Evolutionary conservation across 2,888 invertebrate species (phyloP), one percentile per base, ranked within the genome.

Genomic region (Drosophila pseudotalamancana): DNA sequence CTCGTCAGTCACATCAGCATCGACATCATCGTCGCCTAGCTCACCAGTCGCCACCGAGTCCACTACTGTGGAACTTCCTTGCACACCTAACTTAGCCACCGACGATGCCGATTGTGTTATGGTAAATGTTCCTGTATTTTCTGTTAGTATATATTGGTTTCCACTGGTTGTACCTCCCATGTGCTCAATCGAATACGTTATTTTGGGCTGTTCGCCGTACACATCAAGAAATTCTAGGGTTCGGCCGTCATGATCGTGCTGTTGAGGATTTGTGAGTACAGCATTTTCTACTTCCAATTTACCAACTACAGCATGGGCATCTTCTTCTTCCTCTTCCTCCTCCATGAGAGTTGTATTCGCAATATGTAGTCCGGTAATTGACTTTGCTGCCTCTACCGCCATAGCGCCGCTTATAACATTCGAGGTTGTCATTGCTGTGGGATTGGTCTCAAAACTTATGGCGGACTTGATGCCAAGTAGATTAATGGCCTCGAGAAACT

Each of bases 381-480:
- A 70, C 37, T 89, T 78, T 23, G 76, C 74, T 12, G 57, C 42
- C 56, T 72, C 81, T 5, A 81, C 62, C 1, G 76, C 71, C 59
- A 77, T 60, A 3, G 67, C 63, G 14, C 53, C 42, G 35, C 43
- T 63, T n/a, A 70, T 46, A 11, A 77, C 64, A 65, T 69, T 73
- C 2, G 62, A 21, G 4, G 27, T 59, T 12, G 31, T 63, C 35
- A 70, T 59, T 1, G 78, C 37, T 9, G 78, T 61, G 4, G 89
- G 82, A 57, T 86, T 90, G 25, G 91, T 90, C 66, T 91, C 91
- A 48, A 91, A 91, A 49, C 91, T 91, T 4, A 91, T 91, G 2
- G 90, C 90, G n/a, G 90, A 90, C 27, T 91, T 91, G 2, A 91
- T 91, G 21, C 91, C 91, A 49, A 91, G 62, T 1, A 91, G 77